Base-by-base conservation (phyloP, 2,797 vertebrate genomes). In the Bradypodion pumilum region DNA sequence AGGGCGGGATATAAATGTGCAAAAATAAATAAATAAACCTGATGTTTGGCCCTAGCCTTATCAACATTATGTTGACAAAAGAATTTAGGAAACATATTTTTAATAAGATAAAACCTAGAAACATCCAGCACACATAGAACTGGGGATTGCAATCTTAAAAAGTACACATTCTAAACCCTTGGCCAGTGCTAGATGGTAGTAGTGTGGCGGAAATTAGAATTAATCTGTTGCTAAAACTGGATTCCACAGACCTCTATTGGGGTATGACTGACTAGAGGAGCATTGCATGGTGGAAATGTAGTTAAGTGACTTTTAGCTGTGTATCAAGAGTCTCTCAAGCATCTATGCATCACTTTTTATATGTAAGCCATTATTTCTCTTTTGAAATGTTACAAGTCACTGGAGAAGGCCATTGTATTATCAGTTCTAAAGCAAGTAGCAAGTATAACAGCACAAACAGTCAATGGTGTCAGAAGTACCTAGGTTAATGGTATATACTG, bases 371-470 rank as follows among this genome's bases (percentile, higher is more conserved):
- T 44, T 32, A 35, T 81, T 72, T 72, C 52, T 81, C 15, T 44
- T 10, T 37, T 25, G 69, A 42, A 72, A 44, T 29, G 23, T 25
- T 81, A 59, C 27, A 72, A 81, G 81, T 60, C 37, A 44, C 79
- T n/a, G 7, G 37, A 60, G 52, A 73, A 81, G 68, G 23, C 79
- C 29, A 21, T 62, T 73, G 37, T 59, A 29, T 27, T 73, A 27
- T 21, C 68, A n/a, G 25, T 60, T 42, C 79, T 81, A 42, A 73
- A 44, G 69, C 29, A 60, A 44, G 79, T 60, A 72, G 73, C 73
- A 81, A 73, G 62, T 73, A 32, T 73, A 79, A 62, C 52, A 42
- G 52, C 37, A 56, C 79, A 60, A 73, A 81, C 60, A 81, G 68
- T 37, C 46, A 16, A 52, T 27, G 23, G 68, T 60, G 27, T 73